Conservation (phyloP, 2,888 invertebrate species). For the Chalcis sispes region DNA sequence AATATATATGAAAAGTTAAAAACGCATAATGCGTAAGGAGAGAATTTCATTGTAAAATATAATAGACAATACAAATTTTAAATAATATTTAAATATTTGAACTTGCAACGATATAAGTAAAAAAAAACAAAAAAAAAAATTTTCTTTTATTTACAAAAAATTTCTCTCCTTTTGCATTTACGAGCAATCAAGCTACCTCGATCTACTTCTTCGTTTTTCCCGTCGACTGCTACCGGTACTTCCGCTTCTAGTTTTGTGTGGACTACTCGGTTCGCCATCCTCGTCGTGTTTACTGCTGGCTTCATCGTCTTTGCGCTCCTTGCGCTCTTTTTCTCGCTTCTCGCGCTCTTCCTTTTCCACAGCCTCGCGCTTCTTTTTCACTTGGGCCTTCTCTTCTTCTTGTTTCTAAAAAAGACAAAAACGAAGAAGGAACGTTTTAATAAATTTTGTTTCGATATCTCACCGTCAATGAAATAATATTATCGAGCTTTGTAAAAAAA, state of each 20-base stretch:
- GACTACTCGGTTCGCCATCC: conserved; percentile 70
- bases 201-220: conserved; percentile 76
- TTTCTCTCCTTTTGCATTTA: too few relatives aligned
- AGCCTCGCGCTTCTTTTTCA: conserved; percentile 78
- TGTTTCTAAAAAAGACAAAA: conserved; percentile 82
- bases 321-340: conserved; percentile 72
- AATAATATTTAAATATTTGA: too few relatives aligned
- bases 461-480: conserved; percentile 3
- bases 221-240: conserved; percentile 71
- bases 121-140: too few relatives aligned
- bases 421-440: not conserved
- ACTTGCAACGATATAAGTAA: too few relatives aligned
- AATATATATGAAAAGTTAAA: too few relatives aligned
- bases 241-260: conserved; percentile 70
- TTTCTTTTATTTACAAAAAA: too few relatives aligned
- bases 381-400: conserved; percentile 84
- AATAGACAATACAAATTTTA: too few relatives aligned
- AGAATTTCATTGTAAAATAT: too few relatives aligned
- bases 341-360: conserved; percentile 75
- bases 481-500: conserved; percentile 41
- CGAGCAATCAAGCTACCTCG: conserved; percentile 72
- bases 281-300: conserved; percentile 61
- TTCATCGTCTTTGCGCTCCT: conserved; percentile 47
- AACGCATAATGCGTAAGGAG: too few relatives aligned
- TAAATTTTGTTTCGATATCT: conserved; percentile 5